Conservation (phyloP, 2,888 invertebrate species). For the Caenorhabditis imperialis region DNA sequence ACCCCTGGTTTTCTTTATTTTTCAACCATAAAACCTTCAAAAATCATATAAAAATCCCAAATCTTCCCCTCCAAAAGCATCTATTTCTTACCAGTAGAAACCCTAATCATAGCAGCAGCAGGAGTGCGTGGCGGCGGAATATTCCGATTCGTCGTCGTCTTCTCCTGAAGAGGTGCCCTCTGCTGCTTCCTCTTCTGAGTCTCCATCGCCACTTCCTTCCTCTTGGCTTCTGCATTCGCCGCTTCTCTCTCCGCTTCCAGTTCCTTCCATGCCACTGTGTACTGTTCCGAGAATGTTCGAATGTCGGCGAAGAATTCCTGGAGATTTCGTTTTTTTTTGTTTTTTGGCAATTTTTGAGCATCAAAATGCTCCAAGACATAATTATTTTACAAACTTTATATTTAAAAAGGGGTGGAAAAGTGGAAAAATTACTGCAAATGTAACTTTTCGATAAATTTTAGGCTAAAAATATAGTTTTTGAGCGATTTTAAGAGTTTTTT, state of each 20-base stretch:
- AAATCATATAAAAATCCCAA: not conserved
- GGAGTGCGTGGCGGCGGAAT: constrained; percentile 32
- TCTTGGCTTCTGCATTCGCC: constrained; percentile 53
- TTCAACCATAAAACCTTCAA: not conserved
- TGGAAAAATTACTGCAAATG: no score
- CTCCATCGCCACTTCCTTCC: constrained; percentile 41
- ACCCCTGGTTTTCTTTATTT: not conserved
- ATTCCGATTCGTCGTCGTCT: constrained; percentile 2
- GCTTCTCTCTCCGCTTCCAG: constrained; percentile 59
- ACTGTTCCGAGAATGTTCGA: constrained; percentile 93
- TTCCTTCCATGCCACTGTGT: constrained; percentile 80
- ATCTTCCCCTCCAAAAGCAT: not conserved
- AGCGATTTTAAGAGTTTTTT: no score
- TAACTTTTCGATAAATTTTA: no score
- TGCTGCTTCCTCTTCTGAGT: constrained; percentile 34
- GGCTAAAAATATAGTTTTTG: no score
- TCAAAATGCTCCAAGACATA: no score
- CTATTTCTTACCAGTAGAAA: constrained; percentile 48
- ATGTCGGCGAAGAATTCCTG: constrained; percentile 96
- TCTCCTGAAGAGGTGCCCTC: constrained; percentile 33
- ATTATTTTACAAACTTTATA: no score
- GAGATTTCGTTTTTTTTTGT: no score
- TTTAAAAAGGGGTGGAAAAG: no score
- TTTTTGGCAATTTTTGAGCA: no score
- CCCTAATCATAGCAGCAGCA: constrained; percentile 47